Conservation (phyloP, 2,797 vertebrate species). For the Jordanella pulchra region DNA sequence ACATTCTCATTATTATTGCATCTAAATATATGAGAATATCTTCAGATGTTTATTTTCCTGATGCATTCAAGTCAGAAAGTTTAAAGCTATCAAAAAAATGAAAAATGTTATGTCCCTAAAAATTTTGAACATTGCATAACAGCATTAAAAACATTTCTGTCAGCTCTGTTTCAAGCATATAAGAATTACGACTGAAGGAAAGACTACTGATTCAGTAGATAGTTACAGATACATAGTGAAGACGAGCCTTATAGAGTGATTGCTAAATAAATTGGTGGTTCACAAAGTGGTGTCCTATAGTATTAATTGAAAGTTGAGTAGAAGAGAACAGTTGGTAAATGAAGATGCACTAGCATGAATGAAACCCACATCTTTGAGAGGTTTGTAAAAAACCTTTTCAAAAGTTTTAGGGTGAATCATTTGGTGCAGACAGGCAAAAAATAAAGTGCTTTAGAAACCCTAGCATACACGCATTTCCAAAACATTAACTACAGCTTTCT, state of each 20-base stretch:
- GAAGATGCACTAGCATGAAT: not conserved
- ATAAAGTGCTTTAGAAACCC: not conserved
- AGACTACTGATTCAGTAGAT: not conserved
- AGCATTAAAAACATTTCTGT: not conserved
- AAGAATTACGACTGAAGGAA: not conserved
- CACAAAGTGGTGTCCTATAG: not conserved
- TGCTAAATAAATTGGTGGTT: not conserved
- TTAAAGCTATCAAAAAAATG: not conserved
- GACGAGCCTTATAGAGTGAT: not conserved
- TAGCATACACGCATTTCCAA: not conserved
- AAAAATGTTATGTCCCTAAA: not conserved
- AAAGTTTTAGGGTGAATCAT: not conserved
- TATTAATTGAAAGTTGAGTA: not conserved
- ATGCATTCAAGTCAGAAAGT: not conserved
- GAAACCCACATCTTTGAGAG: not conserved
- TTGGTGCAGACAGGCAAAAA: not conserved
- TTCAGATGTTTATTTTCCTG: not conserved
- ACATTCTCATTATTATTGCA: too few species aligned
- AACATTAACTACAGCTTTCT: not conserved
- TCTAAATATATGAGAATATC: not conserved
- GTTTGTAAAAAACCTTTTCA: not conserved
- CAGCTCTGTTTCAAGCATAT: not conserved
- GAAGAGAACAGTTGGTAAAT: not conserved
- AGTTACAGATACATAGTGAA: not conserved
- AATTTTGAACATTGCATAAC: not conserved